Evolutionary conservation across 2,888 invertebrate genomes (phyloP), one percentile per base, ranked within the genome.

Genomic region (Clanis bilineata): DNA sequence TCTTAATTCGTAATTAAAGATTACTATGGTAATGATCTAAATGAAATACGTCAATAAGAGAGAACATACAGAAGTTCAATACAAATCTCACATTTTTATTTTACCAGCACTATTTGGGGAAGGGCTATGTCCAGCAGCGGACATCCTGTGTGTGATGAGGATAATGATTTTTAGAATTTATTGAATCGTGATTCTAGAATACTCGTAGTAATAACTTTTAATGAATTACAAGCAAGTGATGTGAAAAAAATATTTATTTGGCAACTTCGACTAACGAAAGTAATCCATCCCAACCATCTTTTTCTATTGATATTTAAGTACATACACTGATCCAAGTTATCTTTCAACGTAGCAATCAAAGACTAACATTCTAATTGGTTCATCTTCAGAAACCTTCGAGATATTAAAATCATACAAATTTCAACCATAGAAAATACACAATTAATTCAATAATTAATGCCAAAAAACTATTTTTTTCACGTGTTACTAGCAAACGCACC

Each of bases 401-500:
- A 1, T 5, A 10, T 36, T 36, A 3, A 9, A 12, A 12, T 7
- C 3, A 32, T 9, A 3, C 12, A 12, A 12, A 36, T 32, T 32
- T 32, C 32, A 36, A 7, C 12, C 1, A 1, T 36, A 36, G 12
- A 36, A 36, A 36, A 36, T 39, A 39, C 15, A 39, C 15, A 3
- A 2, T 15, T 18, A 1, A 41, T 41, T 18, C 6, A 41, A 2
- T 18, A 18, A 18, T 7, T 18, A 44, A 44, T 18, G 25, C 28
- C 9, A 28, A 51, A 28, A 28, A 51, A 51, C 28, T 51, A 32
- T 10, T 51, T 18, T 18, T 18, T 10, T n/a, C 32, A 51, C 18
- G 51, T 51, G 32, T 51, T 51, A 51, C 28, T 51, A 51, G 32
- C 15, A 32, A 41, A 51, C 10, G 51, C 51, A 51, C 9, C 25